Base-by-base conservation (phyloP, 2,113 vertebrate species). In the Tautogolabrus adspersus region DNA sequence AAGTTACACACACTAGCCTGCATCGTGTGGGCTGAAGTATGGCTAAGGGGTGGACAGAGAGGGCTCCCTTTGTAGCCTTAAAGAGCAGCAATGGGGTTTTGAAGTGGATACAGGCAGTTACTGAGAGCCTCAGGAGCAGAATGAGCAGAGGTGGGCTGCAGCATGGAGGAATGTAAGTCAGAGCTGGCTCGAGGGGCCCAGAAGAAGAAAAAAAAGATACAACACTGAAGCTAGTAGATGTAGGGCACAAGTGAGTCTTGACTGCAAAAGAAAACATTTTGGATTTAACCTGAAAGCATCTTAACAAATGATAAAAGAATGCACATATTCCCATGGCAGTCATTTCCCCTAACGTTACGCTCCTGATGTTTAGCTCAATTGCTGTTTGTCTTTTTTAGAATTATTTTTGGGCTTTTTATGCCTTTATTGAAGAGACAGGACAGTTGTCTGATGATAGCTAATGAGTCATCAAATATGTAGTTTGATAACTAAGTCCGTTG, bases 61-160 rank as follows among this genome's bases (percentile, higher is more conserved):
- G 79, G 73, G 23, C 68, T 83, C 60, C 71, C 82, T 88, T 91
- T 91, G 88, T 90, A 77, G 64, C 75, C 57, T 22, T 84, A 66
- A 88, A 88, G 87, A 86, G 85, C 87, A 77, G 83, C 72, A 82
- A 82, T 79, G 82, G 83, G 46, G 62, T 89, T 90, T 90, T 92
- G 82, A 91, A 90, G 85, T 91, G 89, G 85, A 88, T 89, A 85
- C 89, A 84, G 85, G 77, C 86, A 77, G 81, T 86, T 84, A 44
- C 77, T 86, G 84, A 89, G 88, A 83, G 80, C 80, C 77, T 75
- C 19, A 0, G 76, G 71, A 84, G 84, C 77, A 81, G 77, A 84
- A 42, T 64, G 87, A 77, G 82, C 69, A 65, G 80, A 87, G 88
- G 86, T 30, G 70, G 79, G 66, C 66, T 72, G 78, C 59, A 77